These are phyloP conservation scores for Ceramica pisi DNA, from an alignment of 2,888 invertebrate genomes.

Conservation along the genomic window DNA sequence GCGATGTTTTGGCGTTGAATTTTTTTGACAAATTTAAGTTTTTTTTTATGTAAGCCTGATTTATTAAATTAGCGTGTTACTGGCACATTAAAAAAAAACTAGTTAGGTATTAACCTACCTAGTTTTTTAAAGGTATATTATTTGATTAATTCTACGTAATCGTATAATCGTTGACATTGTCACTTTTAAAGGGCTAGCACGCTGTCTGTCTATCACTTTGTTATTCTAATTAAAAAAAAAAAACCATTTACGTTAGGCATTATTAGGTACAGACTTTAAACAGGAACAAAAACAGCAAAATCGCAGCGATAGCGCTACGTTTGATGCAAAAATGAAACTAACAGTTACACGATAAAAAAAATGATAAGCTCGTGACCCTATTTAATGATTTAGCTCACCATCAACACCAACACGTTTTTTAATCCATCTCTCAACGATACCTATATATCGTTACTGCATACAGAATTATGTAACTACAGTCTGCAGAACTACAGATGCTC, in stretches of 20 bases:
- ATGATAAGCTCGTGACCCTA: constrained; percentile 59
- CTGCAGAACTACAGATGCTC: constrained; percentile 49
- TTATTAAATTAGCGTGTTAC: not conserved
- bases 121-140: no score
- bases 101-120: no score
- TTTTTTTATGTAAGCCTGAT: not conserved
- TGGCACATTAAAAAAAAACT: not conserved
- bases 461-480: constrained; percentile 67
- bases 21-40: no score
- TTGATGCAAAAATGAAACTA: constrained; percentile 48
- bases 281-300: constrained; percentile 29
- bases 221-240: no score
- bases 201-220: not conserved
- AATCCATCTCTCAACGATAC: constrained; percentile 21
- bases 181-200: no score
- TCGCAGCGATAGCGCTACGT: constrained; percentile 49
- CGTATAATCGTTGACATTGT: not conserved
- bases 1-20: not conserved
- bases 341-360: constrained; percentile 49
- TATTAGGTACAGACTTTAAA: no score
- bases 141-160: not conserved
- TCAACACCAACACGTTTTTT: constrained; percentile 48
- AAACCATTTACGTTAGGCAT: not conserved
- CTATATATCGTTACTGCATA: constrained; percentile 57
- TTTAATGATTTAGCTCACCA: constrained; percentile 51